Evolutionary conservation across 2,797 vertebrate species (phyloP), one percentile per base, ranked within the genome.

Genomic region (Emys orbicularis): DNA sequence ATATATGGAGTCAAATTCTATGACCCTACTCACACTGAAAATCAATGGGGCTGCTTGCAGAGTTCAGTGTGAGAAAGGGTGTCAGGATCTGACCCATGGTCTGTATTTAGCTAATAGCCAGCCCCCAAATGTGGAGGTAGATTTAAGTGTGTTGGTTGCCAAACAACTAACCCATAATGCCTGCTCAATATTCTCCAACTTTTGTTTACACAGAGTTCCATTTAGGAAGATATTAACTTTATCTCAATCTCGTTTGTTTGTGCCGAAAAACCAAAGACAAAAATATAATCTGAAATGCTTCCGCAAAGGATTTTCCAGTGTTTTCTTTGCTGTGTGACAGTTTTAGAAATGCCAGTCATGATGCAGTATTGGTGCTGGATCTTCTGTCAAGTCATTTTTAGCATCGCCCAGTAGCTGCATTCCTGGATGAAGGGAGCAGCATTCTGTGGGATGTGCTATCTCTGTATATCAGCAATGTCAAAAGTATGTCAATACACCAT

Each of bases 301-400:
- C 3, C 41, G 44, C 27, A 41, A 31, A 86, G n/a, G 29, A 56
- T 94, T 86, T 95, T 90, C 88, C 49, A 86, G 94, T 54, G 53
- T 56, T 77, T 59, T 59, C 57, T 59, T 59, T 31, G 56, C 25
- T 57, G 12, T 13, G 27, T 29, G 57, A 59, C 57, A 29, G 57
- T 31, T 59, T 59, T 59, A 31, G 34, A 53, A 79, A 81, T 83
- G 54, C 11, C 86, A 93, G 88, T 79, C 88, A 80, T 56, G 88
- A 77, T 53, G 52, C 44, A 56, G 31, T 16, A 88, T 10, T 65
- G 81, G 56, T 86, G 81, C 79, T 94, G 81, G 56, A 85, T 86
- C 56, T 31, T 87, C 41, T 91, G 81, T 52, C 52, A 84, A 90
- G 87, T 77, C 4, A 74, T 85, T 91, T 92, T 93, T 86, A 95